These are phyloP conservation scores for Dyspetes luteomarginatus DNA, from an alignment of 2,888 invertebrate species.

Conservation along the genomic window DNA sequence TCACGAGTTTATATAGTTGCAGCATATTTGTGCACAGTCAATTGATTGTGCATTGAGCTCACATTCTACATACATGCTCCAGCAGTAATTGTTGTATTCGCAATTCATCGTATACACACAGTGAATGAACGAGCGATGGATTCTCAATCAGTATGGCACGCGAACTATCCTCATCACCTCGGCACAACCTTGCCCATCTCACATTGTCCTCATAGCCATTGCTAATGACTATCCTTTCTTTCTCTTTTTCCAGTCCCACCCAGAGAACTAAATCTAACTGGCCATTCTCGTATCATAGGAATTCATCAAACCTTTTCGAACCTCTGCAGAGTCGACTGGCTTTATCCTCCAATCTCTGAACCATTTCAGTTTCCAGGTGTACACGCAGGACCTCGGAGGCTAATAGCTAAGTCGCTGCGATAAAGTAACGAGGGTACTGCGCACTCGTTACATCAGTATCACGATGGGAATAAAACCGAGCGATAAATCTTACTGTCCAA, in stretches of 20 bases:
- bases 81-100: background rate
- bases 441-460: slow-evolving; percentile 6
- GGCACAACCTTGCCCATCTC: slow-evolving; percentile 49
- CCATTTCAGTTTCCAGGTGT: background rate
- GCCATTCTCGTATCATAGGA: background rate
- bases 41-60: no score
- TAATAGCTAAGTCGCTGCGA: slow-evolving; percentile 23
- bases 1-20: slow-evolving; percentile 20
- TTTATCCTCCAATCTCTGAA: background rate
- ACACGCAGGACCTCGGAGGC: background rate
- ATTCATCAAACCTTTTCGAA: background rate
- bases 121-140: background rate
- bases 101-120: background rate
- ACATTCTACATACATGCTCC: no score
- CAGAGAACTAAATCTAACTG: no score
- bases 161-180: slow-evolving; percentile 52
- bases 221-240: slow-evolving; percentile 4
- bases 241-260: background rate
- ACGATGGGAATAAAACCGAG: slow-evolving; percentile 29
- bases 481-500: slow-evolving; percentile 32
- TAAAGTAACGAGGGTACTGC: slow-evolving; percentile 9
- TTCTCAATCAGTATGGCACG: slow-evolving; percentile 31
- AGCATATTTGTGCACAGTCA: background rate
- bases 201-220: slow-evolving; percentile 13
- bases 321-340: no score